Conservation (phyloP, 2,797 vertebrate species). For the Poliocrania exsul region DNA sequence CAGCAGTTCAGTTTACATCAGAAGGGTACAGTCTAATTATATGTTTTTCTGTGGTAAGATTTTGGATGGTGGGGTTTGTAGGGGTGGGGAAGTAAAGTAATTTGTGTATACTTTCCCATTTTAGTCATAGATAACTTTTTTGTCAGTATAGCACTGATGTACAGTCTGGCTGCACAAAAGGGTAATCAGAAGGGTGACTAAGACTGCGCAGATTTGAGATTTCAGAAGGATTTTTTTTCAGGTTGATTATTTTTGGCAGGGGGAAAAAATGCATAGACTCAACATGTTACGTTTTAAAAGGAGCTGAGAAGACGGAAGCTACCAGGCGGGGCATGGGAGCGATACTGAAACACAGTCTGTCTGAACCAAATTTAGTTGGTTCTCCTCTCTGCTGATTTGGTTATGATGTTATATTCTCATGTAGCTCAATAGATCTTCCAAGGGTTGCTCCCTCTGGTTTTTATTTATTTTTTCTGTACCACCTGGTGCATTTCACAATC, state of each 20-base stretch:
- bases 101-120: constrained; percentile 6
- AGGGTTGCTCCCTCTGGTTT: neutral
- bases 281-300: constrained; percentile 18
- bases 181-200: constrained; percentile 44
- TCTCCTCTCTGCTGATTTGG: neutral
- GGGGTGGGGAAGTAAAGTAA: neutral
- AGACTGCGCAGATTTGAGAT: constrained; percentile 36
- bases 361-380: constrained; percentile 34
- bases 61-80: neutral
- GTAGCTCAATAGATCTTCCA: neutral
- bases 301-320: constrained; percentile 17
- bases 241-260: constrained; percentile 53
- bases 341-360: constrained; percentile 22
- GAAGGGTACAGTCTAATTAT: constrained; percentile 66
- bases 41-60: constrained; percentile 32
- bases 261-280: constrained; percentile 30
- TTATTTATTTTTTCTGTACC: neutral
- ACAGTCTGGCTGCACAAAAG: constrained; percentile 60
- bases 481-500: neutral
- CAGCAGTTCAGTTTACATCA: constrained; percentile 52
- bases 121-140: constrained; percentile 14
- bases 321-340: neutral
- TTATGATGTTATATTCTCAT: neutral
- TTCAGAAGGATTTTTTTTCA: constrained; percentile 12
- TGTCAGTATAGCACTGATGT: constrained; percentile 9